These are phyloP conservation scores for Eutrigla gurnardus DNA, from an alignment of 2,797 vertebrate species.

Conservation along the genomic window DNA sequence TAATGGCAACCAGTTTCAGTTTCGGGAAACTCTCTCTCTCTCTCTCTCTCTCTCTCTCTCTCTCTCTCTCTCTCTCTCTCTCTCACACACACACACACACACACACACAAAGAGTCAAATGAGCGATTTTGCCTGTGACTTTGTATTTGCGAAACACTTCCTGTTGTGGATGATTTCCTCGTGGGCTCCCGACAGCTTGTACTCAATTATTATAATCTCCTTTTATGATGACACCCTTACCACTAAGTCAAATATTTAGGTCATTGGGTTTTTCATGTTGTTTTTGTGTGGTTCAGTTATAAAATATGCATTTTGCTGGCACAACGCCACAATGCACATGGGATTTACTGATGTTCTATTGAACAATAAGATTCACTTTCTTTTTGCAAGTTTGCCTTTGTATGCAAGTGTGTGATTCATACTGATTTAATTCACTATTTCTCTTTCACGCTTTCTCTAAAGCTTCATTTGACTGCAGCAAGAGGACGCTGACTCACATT, in stretches of 20 bases:
- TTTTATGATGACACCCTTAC: constrained; percentile 47
- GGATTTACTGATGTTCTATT: constrained; percentile 15
- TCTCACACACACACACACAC: constrained; percentile 19
- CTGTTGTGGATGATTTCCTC: constrained; percentile 75
- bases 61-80: too few relatives aligned
- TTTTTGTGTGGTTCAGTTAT: constrained; percentile 51
- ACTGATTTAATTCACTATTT: constrained; percentile 23
- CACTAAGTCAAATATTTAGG: constrained; percentile 62
- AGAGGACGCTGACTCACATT: constrained; percentile 66
- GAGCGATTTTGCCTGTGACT: constrained; percentile 54
- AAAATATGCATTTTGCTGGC: constrained; percentile 65
- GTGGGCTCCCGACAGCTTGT: constrained; percentile 40
- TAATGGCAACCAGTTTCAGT: neutral
- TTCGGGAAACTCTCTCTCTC: too few relatives aligned
- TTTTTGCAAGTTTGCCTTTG: constrained; percentile 26
- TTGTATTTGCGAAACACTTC: constrained; percentile 81
- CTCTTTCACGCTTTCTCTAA: constrained; percentile 40
- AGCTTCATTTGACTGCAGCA: constrained; percentile 70
- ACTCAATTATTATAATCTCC: constrained; percentile 41
- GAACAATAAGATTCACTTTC: neutral
- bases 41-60: too few relatives aligned
- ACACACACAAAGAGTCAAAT: constrained; percentile 1
- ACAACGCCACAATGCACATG: constrained; percentile 34
- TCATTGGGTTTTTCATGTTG: constrained; percentile 51
- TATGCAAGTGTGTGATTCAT: neutral